Evolutionary conservation across 2,797 vertebrate genomes (phyloP).

Genomic region (Brotogeris chrysoptera): DNA sequence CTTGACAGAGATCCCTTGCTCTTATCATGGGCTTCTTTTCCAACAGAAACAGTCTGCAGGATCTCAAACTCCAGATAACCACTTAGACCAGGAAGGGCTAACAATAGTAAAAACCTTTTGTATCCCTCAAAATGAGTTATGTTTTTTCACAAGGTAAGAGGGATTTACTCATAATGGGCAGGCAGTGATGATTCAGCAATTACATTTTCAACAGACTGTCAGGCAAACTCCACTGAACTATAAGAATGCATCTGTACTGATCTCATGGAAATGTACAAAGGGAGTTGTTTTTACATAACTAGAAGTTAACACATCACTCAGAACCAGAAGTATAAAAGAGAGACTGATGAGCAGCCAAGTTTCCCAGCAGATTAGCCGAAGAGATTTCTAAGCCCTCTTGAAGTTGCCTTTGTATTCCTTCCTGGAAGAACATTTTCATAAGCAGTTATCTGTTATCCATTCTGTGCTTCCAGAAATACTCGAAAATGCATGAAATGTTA

Average conservation of each 20-base stretch:
- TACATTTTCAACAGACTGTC: conserved; percentile 28
- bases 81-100: not conserved
- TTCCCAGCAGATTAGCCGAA: not conserved
- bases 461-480: not conserved
- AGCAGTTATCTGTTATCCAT: not conserved
- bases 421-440: not conserved
- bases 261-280: conserved; percentile 33
- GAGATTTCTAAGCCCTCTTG: not conserved
- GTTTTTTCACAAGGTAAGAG: conserved; percentile 47
- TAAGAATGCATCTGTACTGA: conserved; percentile 32
- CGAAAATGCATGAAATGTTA: not conserved
- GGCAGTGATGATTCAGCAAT: conserved; percentile 39
- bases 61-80: not conserved
- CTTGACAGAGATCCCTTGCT: not conserved
- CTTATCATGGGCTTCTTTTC: not conserved
- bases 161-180: conserved; percentile 27
- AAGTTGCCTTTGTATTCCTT: not conserved
- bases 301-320: not conserved
- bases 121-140: conserved; percentile 35
- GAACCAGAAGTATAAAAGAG: conserved; percentile 19
- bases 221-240: conserved; percentile 9
- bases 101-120: conserved; percentile 19
- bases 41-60: not conserved
- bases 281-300: conserved; percentile 18
- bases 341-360: conserved; percentile 16